Evolutionary conservation across 2,797 vertebrate species (phyloP).

Genomic region (Dicrostonyx torquatus): DNA sequence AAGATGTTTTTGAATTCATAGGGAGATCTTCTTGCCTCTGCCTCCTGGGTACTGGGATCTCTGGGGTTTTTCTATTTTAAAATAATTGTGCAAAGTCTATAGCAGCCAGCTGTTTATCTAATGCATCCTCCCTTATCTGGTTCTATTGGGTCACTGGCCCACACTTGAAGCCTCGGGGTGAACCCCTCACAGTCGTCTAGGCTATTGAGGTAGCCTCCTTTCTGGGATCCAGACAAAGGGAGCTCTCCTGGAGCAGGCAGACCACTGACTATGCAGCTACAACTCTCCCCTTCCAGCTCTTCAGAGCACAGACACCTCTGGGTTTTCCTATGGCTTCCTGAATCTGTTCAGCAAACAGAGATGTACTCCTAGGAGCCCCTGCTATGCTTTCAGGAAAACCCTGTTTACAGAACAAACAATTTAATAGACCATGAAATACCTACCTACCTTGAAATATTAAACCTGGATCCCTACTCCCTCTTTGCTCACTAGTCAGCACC

Average conservation of each 20-base stretch:
- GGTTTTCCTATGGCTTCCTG: neutral
- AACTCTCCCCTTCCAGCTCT: neutral
- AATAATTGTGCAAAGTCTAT: neutral
- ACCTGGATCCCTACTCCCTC: neutral
- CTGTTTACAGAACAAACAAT: neutral
- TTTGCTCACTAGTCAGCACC: neutral
- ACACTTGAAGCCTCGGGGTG: neutral
- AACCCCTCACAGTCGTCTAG: neutral
- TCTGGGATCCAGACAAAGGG: neutral
- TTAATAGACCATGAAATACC: neutral
- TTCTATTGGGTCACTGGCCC: neutral
- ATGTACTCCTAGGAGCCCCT: neutral
- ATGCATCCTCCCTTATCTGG: no score
- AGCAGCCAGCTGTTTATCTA: neutral
- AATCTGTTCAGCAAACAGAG: neutral
- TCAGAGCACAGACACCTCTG: neutral
- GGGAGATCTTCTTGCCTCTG: neutral
- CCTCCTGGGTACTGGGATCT: no score
- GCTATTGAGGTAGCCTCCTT: neutral
- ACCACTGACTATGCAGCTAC: no score
- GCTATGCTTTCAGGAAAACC: neutral
- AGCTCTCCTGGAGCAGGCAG: neutral
- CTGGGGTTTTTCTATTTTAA: neutral
- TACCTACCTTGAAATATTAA: neutral
- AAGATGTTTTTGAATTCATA: neutral